A percentile compares a stretch with the other conserved stretches of the same genome.
phyloP scores from a whole-genome alignment of 1,140 invertebrate genomes.

The Plutomurus gul region DNA sequence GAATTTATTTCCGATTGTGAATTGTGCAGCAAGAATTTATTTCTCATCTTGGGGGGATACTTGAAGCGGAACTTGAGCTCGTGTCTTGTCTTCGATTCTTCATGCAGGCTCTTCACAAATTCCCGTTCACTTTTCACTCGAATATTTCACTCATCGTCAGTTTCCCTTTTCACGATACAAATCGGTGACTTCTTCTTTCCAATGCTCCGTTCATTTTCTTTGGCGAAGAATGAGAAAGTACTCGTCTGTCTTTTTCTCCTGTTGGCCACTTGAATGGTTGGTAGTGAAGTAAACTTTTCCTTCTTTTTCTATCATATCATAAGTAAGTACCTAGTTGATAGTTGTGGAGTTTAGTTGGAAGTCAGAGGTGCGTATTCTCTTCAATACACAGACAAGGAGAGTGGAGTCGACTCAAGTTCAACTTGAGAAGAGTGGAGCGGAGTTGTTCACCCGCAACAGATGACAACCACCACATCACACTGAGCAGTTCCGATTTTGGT shows the following conservation, averaged over 20 bases:
- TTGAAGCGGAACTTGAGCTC: neutral
- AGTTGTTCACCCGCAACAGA: conserved; percentile 35
- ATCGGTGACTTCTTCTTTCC: too few relatives aligned
- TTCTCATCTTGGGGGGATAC: neutral
- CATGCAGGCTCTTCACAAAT: neutral
- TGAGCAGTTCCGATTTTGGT: neutral
- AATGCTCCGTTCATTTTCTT: too few relatives aligned
- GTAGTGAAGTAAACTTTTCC: too few relatives aligned
- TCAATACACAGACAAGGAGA: too few relatives aligned
- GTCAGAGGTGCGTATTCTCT: neutral
- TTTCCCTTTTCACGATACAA: neutral
- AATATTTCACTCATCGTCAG: conserved; percentile 19
- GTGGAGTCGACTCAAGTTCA: conserved; percentile 21
- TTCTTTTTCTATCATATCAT: too few relatives aligned
- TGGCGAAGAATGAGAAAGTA: too few relatives aligned
- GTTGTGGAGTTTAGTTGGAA: neutral
- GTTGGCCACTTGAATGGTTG: too few relatives aligned
- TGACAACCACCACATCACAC: conserved; percentile 30
- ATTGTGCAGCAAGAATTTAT: neutral
- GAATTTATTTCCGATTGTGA: neutral
- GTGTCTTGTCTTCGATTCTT: neutral
- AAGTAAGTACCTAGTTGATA: neutral
- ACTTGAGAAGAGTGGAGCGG: conserved; percentile 18
- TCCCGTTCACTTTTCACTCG: neutral
- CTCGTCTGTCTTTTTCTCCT: too few relatives aligned